A percentile compares a stretch with the other conserved stretches of the same genome.
These are phyloP conservation scores for Beris chalybata DNA, from an alignment of 2,888 invertebrate genomes.

Conservation along the genomic window DNA sequence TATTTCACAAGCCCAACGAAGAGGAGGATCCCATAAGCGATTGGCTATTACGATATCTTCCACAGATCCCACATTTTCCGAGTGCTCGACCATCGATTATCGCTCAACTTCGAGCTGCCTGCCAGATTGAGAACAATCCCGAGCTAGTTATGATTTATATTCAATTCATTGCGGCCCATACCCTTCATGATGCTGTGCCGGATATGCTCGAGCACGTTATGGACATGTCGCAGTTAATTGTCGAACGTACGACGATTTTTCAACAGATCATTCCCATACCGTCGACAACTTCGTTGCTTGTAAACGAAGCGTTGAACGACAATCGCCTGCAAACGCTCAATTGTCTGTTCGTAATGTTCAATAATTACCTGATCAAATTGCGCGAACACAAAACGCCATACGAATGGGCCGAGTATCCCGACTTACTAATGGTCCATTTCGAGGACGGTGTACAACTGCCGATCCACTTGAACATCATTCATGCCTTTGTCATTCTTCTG, in stretches of 20 bases:
- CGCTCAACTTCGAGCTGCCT: conserved; percentile 77
- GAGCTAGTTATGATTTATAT: conserved; percentile 75
- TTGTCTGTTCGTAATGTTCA: conserved; percentile 71
- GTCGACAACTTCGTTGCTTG: conserved; percentile 49
- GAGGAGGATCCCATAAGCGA: conserved; percentile 48
- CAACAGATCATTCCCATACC: conserved; percentile 72
- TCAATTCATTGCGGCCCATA: conserved; percentile 78
- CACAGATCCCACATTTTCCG: conserved; percentile 77
- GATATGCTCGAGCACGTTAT: conserved; percentile 70
- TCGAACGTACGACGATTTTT: conserved; percentile 86
- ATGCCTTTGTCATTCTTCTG: conserved; percentile 80
- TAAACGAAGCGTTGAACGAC: conserved; percentile 46
- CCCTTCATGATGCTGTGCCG: conserved; percentile 65
- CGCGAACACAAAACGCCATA: conserved; percentile 53
- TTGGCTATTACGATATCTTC: conserved; percentile 68
- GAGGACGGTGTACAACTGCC: conserved; percentile 54
- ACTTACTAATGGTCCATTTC: conserved; percentile 55
- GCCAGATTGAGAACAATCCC: conserved; percentile 88
- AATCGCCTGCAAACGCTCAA: conserved; percentile 65
- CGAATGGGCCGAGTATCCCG: conserved; percentile 55
- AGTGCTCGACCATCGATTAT: conserved; percentile 71
- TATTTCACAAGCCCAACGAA: conserved; percentile 47
- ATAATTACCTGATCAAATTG: conserved; percentile 73
- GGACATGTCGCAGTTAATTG: conserved; percentile 88
- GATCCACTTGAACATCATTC: conserved; percentile 63